phyloP scores from a whole-genome alignment of 2,113 vertebrate species.

The Pterocles gutturalis region DNA sequence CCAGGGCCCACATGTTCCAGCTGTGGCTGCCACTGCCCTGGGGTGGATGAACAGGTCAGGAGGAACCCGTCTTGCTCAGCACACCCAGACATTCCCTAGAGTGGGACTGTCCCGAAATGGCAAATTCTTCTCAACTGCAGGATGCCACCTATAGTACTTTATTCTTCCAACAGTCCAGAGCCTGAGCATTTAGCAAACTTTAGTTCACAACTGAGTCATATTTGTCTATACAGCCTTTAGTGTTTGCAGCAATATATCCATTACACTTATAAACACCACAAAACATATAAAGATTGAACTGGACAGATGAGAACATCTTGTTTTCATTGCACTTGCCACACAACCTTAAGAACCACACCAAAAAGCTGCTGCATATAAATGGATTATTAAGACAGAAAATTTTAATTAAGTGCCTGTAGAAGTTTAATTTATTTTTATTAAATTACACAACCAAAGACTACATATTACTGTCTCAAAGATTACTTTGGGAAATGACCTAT shows the following conservation, averaged over 20 bases:
- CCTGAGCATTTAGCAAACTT: neutral
- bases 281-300: neutral
- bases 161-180: neutral
- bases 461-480: constrained; percentile 1
- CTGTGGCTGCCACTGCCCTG: neutral
- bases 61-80: neutral
- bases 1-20: neutral
- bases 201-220: neutral
- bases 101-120: neutral
- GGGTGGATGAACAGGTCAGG: neutral
- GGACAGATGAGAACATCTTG: constrained; percentile 25
- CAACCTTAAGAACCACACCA: constrained; percentile 17
- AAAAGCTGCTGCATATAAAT: constrained; percentile 25
- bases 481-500: constrained; percentile 67
- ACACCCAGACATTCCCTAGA: neutral
- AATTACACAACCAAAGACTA: constrained; percentile 37
- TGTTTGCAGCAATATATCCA: neutral
- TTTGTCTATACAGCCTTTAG: neutral
- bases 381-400: neutral
- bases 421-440: constrained; percentile 52
- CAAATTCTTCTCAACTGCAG: neutral
- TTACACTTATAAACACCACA: neutral
- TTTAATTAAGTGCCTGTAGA: constrained; percentile 15
- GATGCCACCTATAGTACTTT: neutral
- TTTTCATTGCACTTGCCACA: constrained; percentile 17